Evolutionary conservation across 2,113 vertebrate genomes (phyloP).

Genomic region (Sander vitreus): DNA sequence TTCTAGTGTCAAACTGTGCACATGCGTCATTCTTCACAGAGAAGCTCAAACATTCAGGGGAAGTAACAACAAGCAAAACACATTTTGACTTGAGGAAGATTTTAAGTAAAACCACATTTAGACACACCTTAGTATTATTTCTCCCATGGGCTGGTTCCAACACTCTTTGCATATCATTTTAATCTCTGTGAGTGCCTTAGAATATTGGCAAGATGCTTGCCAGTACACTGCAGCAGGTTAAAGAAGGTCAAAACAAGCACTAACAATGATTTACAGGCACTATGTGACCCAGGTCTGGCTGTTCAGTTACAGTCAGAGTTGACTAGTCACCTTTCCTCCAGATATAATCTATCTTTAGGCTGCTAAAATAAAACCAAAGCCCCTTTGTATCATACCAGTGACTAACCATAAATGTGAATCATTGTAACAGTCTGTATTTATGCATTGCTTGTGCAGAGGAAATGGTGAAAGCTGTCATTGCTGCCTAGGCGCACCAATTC

Average conservation of each 20-base stretch:
- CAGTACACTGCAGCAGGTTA: not conserved
- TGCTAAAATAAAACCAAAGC: slow-evolving; percentile 54
- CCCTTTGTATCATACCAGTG: slow-evolving; percentile 13
- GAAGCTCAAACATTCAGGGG: not conserved
- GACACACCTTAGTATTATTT: not conserved
- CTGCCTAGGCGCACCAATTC: not conserved
- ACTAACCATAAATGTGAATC: slow-evolving; percentile 11
- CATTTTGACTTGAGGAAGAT: not conserved
- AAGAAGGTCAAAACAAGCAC: slow-evolving; percentile 21
- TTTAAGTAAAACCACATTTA: not conserved
- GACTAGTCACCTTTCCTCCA: slow-evolving; percentile 50
- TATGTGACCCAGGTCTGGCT: not conserved
- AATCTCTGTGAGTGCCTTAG: not conserved
- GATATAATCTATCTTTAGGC: slow-evolving; percentile 55
- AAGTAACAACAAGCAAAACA: not conserved
- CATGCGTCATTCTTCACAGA: not conserved
- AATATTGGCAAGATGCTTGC: not conserved
- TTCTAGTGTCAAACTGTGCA: not conserved
- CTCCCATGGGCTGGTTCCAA: not conserved
- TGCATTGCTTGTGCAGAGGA: slow-evolving; percentile 14
- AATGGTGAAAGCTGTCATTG: slow-evolving; percentile 21
- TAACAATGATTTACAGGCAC: slow-evolving; percentile 7
- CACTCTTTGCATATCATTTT: not conserved
- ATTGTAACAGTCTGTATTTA: slow-evolving; percentile 5
- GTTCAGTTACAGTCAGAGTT: not conserved